Evolutionary conservation across 1,140 invertebrate genomes (phyloP).

Genomic region (Penaeus vannamei): DNA sequence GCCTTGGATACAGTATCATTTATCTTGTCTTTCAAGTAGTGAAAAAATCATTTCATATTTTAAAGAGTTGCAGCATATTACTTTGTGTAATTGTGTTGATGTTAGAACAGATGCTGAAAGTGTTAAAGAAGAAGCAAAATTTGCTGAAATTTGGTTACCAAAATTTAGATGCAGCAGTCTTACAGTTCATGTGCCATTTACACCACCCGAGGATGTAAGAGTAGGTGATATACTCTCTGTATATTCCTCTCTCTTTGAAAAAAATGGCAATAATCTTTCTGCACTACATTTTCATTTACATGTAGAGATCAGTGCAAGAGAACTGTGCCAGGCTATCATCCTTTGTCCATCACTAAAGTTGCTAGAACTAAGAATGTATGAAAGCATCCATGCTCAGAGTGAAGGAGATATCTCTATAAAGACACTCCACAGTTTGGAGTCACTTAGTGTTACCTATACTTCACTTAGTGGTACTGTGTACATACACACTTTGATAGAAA

Average conservation of each 20-base stretch:
- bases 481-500: constrained; percentile 23
- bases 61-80: constrained; percentile 33
- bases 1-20: constrained; percentile 10
- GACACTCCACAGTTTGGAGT: constrained; percentile 26
- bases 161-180: constrained; percentile 40
- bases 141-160: constrained; percentile 42
- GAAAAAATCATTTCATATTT: background rate
- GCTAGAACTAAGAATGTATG: constrained; percentile 26
- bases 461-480: background rate
- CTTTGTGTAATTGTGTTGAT: constrained; percentile 24
- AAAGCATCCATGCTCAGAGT: constrained; percentile 2
- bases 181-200: constrained; percentile 29
- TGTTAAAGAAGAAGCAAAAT: constrained; percentile 18
- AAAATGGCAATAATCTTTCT: constrained; percentile 5
- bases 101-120: constrained; percentile 4
- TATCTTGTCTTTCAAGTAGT: background rate
- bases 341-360: constrained; percentile 34
- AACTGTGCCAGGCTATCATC: constrained; percentile 28
- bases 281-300: constrained; percentile 39
- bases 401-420: background rate
- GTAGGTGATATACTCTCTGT: constrained; percentile 10
- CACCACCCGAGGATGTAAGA: constrained; percentile 15
- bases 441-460: constrained; percentile 26
- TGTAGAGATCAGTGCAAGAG: constrained; percentile 4
- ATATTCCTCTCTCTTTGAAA: constrained; percentile 26